Conservation (phyloP, 2,797 vertebrate genomes). For the Sebastes wilsoni region DNA sequence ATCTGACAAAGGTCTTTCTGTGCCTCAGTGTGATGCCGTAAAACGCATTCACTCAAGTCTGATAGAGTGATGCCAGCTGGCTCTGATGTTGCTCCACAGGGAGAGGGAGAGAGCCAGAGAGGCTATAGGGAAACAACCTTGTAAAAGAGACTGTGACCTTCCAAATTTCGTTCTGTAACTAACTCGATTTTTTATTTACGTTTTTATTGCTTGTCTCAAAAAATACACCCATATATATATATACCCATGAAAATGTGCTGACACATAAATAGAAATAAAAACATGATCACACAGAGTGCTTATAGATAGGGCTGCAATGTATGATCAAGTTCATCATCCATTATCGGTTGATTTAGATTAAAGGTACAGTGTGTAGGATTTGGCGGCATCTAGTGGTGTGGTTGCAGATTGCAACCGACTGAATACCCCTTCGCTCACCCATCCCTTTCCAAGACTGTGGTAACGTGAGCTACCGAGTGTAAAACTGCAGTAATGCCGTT, state of each 20-base stretch:
- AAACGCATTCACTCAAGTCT: conserved; percentile 29
- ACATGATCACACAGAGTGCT: not conserved
- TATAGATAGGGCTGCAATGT: not conserved
- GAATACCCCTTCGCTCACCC: too few species aligned
- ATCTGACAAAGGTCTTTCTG: conserved; percentile 25
- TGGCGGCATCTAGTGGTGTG: too few species aligned
- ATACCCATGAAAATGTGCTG: not conserved
- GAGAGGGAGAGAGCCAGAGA: not conserved
- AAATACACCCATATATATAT: not conserved
- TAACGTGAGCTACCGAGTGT: too few species aligned
- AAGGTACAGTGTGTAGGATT: too few species aligned
- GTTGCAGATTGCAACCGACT: too few species aligned
- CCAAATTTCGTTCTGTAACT: not conserved
- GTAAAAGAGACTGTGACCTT: not conserved
- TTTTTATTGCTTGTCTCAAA: not conserved
- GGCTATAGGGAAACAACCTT: not conserved
- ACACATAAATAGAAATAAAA: not conserved
- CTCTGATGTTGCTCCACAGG: not conserved
- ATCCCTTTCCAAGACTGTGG: too few species aligned
- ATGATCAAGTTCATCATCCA: not conserved
- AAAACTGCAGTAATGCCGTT: rapidly evolving
- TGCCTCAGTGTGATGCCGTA: conserved; percentile 2
- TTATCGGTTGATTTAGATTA: not conserved
- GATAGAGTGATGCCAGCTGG: conserved; percentile 24
- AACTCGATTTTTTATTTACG: not conserved